Evolutionary conservation across 2,113 vertebrate species (phyloP).

Genomic region (Nettapus auritus): DNA sequence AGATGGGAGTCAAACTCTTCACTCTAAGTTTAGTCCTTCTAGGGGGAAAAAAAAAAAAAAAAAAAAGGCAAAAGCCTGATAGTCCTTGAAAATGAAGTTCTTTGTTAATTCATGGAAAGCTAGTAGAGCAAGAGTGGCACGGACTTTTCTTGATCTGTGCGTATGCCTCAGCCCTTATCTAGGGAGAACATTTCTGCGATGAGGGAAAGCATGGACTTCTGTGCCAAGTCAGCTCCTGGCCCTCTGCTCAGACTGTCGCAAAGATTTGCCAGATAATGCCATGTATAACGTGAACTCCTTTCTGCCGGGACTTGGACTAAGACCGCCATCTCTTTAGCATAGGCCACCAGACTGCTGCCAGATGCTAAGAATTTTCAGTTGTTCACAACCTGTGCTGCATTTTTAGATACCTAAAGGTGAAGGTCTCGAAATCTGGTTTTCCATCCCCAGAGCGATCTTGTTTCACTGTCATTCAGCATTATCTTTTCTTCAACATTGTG

Average conservation of each 20-base stretch:
- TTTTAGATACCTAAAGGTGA: slow-evolving; percentile 32
- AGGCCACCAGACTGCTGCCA: slow-evolving; percentile 69
- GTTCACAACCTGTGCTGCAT: slow-evolving; percentile 54
- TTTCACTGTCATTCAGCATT: slow-evolving; percentile 53
- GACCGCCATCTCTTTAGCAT: slow-evolving; percentile 64
- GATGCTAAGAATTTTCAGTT: slow-evolving; percentile 33
- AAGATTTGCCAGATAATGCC: slow-evolving; percentile 71
- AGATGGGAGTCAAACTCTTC: slow-evolving; percentile 54
- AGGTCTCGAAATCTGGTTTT: background rate
- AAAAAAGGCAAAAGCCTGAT: background rate
- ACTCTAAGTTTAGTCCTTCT: slow-evolving; percentile 2
- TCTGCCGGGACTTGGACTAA: slow-evolving; percentile 64
- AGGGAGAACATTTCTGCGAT: background rate
- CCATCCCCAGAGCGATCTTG: slow-evolving; percentile 26
- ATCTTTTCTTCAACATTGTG: background rate
- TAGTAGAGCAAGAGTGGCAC: background rate
- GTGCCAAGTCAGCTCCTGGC: slow-evolving; percentile 47
- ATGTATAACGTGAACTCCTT: slow-evolving; percentile 52
- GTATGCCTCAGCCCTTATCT: background rate
- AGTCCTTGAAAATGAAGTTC: slow-evolving; percentile 16
- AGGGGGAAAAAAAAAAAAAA: background rate
- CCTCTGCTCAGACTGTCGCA: slow-evolving; percentile 16
- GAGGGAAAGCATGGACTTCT: slow-evolving; percentile 18
- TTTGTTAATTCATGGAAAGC: slow-evolving; percentile 17
- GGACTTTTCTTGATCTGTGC: background rate